Evolutionary conservation across 2,888 invertebrate genomes (phyloP), one percentile per base, ranked within the genome.

Genomic region (Acrobasis consociella): DNA sequence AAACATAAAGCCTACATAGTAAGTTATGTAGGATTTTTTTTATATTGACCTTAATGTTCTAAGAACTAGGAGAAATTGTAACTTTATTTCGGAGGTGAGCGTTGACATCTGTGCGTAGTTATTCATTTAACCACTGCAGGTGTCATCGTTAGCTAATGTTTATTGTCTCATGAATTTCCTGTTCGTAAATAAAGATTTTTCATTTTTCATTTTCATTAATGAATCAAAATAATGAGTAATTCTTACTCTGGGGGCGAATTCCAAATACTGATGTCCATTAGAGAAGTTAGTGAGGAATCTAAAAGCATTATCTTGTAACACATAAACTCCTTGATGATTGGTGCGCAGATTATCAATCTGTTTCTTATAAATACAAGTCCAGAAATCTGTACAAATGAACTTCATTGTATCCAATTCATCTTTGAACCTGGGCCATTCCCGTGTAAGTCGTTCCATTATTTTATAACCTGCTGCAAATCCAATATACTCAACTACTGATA

Each of bases 361-460:
- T 84, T 99, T 99, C 78, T 98, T 99, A 84, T 98, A 99, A 46
- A 99, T 95, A 49, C 97, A 95, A n/a, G 97, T 96, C 99, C 99
- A 99, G 82, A 99, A 99, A 81, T 99, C 99, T 63, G 99, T 99
- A 83, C 99, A 99, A 62, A 99, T 97, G 76, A 99, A 99, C 86
- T 99, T 99, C 94, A 99, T 97, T 39, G 97, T 97, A 77, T 99
- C 99, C 62, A 99, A 86, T 86, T 99, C 99, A 90, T 99, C 99
- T 88, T 98, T 98, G 80, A 99, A 99, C 58, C 99, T 93, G 0
- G 97, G 95, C 94, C 96, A 96, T 83, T 99, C 99, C 79, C 97
- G 95, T 0, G 99, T 98, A 60, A 98, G 90, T 69, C 97, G 94
- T 87, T 97, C 97, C 83, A 97, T 97, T 63, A 97, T 94, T 76